Base-by-base conservation (phyloP, 2,113 vertebrate genomes). In the Glareola pratincola region DNA sequence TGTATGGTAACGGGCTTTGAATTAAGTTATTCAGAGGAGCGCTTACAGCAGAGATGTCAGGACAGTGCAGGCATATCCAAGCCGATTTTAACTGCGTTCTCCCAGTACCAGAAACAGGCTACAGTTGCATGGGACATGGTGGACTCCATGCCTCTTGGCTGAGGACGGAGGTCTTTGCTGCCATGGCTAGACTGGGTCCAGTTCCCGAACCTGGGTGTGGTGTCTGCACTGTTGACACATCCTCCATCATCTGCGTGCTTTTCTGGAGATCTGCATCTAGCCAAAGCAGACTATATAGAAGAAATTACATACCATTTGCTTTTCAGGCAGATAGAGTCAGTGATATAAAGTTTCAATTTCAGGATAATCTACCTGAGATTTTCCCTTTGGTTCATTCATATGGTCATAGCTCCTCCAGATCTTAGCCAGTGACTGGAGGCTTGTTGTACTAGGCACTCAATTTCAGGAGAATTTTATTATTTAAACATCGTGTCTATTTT, bases 401-500 rank as follows among this genome's bases (percentile, higher is more conserved):
- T 22, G 23, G 36, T 41, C 1, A 0, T 29, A 22, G 17, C 36
- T 37, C 17, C 24, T 85, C 36, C 60, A 37, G 56, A 14, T 48
- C 27, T 59, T 48, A 74, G 43, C 30, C 27, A 36, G 39, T 16
- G 64, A 19, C 30, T 48, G 47, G 23, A 39, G 9, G 3, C 9
- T 76, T 57, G 2, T 59, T 88, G 59, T 73, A 48, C 39, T 24
- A 72, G 56, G 15, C 34, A 19, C 34, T 74, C 37, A 14, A 0
- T 91, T 91, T 85, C 48, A 81, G 62, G 51, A 50, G 19, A 78
- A 89, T 81, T 39, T 66, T 68, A 57, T 89, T 84, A 85, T 89
- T 96, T 91, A 94, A 94, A 66, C 51, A 50, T n/a, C 22, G 22
- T 45, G 53, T 72, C 69, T 94, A 73, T 92, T 92, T 97, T 96